Conservation (phyloP, 2,797 vertebrate genomes). For the Varecia variegata region DNA sequence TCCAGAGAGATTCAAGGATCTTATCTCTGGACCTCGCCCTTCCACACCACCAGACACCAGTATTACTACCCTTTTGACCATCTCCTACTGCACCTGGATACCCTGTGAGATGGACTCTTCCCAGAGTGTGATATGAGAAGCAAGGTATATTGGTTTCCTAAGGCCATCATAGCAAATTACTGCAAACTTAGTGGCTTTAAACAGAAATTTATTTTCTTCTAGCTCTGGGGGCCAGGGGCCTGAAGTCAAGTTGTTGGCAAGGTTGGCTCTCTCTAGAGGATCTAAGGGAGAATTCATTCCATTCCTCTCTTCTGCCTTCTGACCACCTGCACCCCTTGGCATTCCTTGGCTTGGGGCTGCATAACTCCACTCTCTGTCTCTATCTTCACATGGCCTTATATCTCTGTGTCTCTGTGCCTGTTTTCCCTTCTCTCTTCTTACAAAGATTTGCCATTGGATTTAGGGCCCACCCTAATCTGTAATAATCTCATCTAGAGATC, state of each 20-base stretch:
- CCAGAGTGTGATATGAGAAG: background rate
- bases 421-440: background rate
- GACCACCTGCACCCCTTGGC: too few species aligned
- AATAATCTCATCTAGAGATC: background rate
- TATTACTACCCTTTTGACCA: background rate
- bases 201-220: background rate
- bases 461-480: background rate
- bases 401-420: background rate
- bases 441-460: background rate
- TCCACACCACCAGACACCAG: background rate
- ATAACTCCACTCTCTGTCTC: too few species aligned
- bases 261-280: background rate
- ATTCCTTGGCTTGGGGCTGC: too few species aligned
- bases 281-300: background rate
- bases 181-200: background rate
- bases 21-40: background rate
- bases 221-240: background rate
- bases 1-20: background rate
- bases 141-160: background rate
- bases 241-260: background rate
- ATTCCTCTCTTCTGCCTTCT: background rate
- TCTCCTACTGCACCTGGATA: background rate
- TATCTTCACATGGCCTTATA: background rate
- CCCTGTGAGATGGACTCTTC: background rate
- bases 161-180: background rate